Evolutionary conservation across 2,888 invertebrate genomes (phyloP), one percentile per base, ranked within the genome.

Genomic region (Plagiodera versicolora): DNA sequence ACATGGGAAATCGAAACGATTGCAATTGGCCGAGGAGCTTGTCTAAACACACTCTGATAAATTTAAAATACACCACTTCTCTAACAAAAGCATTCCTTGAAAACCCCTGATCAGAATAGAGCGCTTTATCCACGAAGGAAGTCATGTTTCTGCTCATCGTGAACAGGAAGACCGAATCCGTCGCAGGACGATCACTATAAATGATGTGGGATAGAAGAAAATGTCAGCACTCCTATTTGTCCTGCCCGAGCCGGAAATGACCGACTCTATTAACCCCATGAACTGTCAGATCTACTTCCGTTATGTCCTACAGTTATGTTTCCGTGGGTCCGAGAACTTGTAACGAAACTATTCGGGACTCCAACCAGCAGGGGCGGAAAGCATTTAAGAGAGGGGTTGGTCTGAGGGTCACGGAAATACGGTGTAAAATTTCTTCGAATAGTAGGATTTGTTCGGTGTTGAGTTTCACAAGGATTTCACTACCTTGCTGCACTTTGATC

Each of bases 201-300:
- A 57, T 61, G 57, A 50, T 54, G 57, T 48, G 49, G 56, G 56
- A 60, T 58, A 61, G 55, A 54, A 59, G 58, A 66, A 66, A 67
- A 72, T 72, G 72, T 73, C 74, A 72, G 70, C 67, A 67, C 70
- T 72, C 72, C 71, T 70, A 74, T 74, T 74, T 73, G 72, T 73
- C 72, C 71, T 63, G 65, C 65, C 63, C 70, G 71, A 70, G 71
- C 70, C 73, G 72, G 69, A 71, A 71, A 64, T 66, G 71, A 73
- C 73, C 74, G 69, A 71, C 67, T 61, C 73, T 70, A 73, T 73
- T 74, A 74, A 74, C 74, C 73, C 70, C 69, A 57, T 72, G 71
- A 69, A 67, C 71, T 71, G 71, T 71, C 71, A 57, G 48, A 47
- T 56, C 50, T 44, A 18, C 55, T 54, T 53, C 39, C 53, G 58